Evolutionary conservation across 2,113 vertebrate species (phyloP), one percentile per base, ranked within the genome.

Genomic region (Gracilinanus agilis): DNA sequence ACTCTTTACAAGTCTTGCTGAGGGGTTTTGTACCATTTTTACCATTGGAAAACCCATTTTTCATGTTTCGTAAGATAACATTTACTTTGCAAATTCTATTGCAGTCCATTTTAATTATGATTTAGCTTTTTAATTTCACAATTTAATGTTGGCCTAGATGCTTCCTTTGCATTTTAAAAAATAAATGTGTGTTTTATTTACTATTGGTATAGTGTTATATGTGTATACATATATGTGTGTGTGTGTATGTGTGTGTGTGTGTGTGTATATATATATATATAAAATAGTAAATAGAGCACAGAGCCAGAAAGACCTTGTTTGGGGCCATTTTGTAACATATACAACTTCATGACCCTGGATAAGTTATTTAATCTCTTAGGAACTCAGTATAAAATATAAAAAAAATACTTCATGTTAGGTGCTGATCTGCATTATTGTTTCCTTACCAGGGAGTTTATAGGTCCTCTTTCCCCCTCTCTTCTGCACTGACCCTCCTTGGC

Each of bases 121-220:
- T 53, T 90, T 90, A 89, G 27, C 27, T 91, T 91, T 94, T 96
- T 93, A 56, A 90, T 75, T n/a, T 44, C n/a, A 25, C 53, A 53
- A 11, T 16, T 54, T 91, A 9, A 10, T 94, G 44, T 91, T 94
- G 93, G 55, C 94, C 34, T 94, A 92, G 54, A 29, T 95, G 5
- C 27, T 95, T 95, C 61, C 49, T 90, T 53, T 93, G 24, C 44
- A 96, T 92, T 96, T 75, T 29, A 94, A 92, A n/a, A 55, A 93
- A n/a, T 44, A 88, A 91, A 89, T 5, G 53, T 95, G 29, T 55
- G 49, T 96, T 94, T 89, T 23, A 25, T 19, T 90, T 83, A 27
- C 27, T 90, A 8, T 83, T 83, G 16, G n/a, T 40, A 6, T 83
- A n/a, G 16, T 23, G n/a, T n/a, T n/a, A n/a, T n/a, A n/a, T n/a